phyloP scores from a whole-genome alignment of 2,113 vertebrate species.

The Phasianus colchicus region DNA sequence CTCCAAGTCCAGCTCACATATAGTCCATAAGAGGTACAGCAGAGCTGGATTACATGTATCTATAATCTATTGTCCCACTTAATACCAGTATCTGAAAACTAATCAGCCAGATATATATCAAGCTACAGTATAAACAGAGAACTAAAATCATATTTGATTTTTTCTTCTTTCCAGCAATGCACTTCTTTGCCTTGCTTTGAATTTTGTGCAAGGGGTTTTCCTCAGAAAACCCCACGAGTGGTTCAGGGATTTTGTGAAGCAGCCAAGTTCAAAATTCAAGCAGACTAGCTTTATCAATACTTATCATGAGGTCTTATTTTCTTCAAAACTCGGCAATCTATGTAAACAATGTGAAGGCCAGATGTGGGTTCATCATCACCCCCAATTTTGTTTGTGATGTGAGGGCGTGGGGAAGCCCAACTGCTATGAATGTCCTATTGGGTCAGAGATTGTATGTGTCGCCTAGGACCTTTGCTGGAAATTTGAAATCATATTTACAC shows the following conservation, averaged over 20 bases:
- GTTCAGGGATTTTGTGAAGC: neutral
- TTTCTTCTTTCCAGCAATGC: neutral
- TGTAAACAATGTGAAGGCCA: neutral
- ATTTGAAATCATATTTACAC: neutral
- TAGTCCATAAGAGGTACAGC: neutral
- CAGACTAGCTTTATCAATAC: neutral
- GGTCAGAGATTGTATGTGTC: no score
- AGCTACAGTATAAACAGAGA: neutral
- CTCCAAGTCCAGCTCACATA: neutral
- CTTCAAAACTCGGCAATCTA: neutral
- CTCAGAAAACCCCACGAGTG: neutral
- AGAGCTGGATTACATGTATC: neutral
- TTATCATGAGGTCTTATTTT: neutral
- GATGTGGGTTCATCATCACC: neutral
- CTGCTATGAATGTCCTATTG: neutral
- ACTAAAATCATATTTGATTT: neutral
- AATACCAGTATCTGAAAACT: neutral
- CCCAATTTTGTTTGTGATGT: neutral
- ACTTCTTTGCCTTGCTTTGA: neutral
- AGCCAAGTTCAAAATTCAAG: neutral
- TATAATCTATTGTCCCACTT: neutral
- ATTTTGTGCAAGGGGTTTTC: neutral
- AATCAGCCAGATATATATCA: neutral
- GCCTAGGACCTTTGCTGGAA: neutral
- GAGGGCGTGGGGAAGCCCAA: neutral